Evolutionary conservation across 2,888 invertebrate genomes (phyloP).

Genomic region (Eurois occulta): DNA sequence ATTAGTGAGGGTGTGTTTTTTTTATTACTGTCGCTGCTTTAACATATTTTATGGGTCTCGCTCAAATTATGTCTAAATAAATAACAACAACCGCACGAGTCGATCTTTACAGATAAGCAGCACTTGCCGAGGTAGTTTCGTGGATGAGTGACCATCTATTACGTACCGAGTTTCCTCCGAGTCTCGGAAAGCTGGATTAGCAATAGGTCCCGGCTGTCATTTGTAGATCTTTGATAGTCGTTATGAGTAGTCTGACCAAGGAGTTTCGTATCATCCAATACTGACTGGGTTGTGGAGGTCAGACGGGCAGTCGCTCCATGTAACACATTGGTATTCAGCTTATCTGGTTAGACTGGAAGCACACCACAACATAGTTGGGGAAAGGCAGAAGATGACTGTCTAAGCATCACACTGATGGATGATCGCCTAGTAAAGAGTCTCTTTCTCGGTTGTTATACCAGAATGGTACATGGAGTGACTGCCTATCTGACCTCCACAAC

Average conservation of each 20-base stretch:
- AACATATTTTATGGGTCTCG: background rate
- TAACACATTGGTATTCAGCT: background rate
- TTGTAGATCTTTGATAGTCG: background rate
- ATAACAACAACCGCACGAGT: background rate
- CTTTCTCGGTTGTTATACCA: no score
- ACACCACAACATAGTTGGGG: background rate
- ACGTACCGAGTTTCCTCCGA: background rate
- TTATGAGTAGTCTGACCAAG: background rate
- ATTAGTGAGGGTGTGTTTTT: constrained; percentile 30
- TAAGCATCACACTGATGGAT: no score
- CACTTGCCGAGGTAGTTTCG: background rate
- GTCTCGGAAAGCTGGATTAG: background rate
- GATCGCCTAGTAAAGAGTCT: no score
- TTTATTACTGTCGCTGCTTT: background rate
- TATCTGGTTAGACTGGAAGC: background rate
- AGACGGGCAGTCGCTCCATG: background rate
- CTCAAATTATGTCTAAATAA: background rate
- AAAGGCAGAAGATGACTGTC: background rate
- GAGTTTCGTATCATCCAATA: background rate
- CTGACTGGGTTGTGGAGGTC: background rate
- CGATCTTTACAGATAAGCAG: background rate
- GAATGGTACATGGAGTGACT: no score
- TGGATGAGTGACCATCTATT: background rate
- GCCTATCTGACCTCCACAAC: no score
- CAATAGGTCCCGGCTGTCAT: background rate